A percentile compares a stretch with the other conserved stretches of the same genome.
These are phyloP conservation scores for Cyphomyrmex costatus DNA, from an alignment of 1,140 invertebrate species.

Conservation along the genomic window DNA sequence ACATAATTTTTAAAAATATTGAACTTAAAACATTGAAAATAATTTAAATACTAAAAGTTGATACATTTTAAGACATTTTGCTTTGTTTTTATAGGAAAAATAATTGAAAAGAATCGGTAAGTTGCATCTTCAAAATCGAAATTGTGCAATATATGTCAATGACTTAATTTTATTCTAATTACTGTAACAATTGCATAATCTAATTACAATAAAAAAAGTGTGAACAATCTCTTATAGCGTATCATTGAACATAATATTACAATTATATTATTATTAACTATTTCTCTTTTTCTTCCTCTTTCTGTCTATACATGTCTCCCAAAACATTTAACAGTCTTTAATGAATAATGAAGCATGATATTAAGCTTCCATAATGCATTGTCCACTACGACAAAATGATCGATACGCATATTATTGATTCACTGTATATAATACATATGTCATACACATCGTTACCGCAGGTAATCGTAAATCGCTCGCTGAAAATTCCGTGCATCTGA, in stretches of 20 bases:
- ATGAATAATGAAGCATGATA: slow-evolving; percentile 34
- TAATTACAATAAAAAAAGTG: neutral
- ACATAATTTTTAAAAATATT: neutral
- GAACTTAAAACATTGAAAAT: neutral
- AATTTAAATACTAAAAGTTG: neutral
- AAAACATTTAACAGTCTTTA: slow-evolving; percentile 16
- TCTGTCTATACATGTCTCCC: neutral
- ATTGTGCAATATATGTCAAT: too few relatives aligned
- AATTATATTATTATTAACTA: neutral
- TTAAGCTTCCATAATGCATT: slow-evolving; percentile 41
- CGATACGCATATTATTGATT: slow-evolving; percentile 75
- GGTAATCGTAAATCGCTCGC: slow-evolving; percentile 57
- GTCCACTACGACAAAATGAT: slow-evolving; percentile 60
- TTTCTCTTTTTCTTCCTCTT: too few relatives aligned
- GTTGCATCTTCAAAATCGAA: neutral
- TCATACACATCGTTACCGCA: neutral
- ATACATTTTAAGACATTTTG: too few relatives aligned
- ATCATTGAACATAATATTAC: neutral
- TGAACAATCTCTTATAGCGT: neutral
- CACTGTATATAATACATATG: slow-evolving; percentile 38
- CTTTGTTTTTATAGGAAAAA: neutral
- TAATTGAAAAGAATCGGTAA: neutral
- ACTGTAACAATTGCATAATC: neutral
- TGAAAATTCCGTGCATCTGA: slow-evolving; percentile 77
- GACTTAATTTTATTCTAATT: neutral